Conservation (phyloP, 2,797 vertebrate species). For the Setipinna tenuifilis region DNA sequence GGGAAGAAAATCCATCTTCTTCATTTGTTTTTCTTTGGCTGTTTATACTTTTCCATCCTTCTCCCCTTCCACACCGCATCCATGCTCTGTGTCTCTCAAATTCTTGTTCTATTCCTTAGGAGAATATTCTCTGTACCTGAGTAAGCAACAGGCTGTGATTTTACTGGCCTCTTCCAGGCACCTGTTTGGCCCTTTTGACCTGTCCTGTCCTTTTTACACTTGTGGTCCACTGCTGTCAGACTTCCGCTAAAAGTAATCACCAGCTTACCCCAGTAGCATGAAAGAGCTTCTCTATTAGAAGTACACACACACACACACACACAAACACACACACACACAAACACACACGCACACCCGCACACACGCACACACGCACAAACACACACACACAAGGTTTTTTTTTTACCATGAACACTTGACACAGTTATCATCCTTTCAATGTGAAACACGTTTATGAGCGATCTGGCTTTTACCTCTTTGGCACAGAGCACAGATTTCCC, state of each 20-base stretch:
- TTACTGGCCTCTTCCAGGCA: neutral
- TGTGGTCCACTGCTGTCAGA: neutral
- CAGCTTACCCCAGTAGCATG: neutral
- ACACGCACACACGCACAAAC: neutral
- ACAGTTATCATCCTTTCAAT: neutral
- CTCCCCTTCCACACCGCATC: constrained; percentile 16
- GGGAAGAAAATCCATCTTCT: constrained; percentile 44
- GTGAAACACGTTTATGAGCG: neutral
- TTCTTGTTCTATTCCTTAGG: neutral
- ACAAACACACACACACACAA: neutral
- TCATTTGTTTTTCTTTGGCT: neutral
- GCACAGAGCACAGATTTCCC: neutral
- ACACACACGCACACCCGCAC: neutral
- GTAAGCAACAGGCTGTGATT: constrained; percentile 2
- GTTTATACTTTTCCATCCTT: constrained; percentile 35
- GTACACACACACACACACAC: neutral
- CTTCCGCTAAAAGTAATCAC: neutral
- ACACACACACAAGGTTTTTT: neutral
- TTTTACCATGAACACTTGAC: constrained; percentile 7
- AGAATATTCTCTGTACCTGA: neutral
- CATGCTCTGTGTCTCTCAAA: neutral
- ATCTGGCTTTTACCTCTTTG: neutral
- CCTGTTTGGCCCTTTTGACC: neutral
- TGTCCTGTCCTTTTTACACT: no score
- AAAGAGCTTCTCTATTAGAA: neutral